Base-by-base conservation (phyloP, 2,113 vertebrate genomes). In the Notothenia rossii region DNA sequence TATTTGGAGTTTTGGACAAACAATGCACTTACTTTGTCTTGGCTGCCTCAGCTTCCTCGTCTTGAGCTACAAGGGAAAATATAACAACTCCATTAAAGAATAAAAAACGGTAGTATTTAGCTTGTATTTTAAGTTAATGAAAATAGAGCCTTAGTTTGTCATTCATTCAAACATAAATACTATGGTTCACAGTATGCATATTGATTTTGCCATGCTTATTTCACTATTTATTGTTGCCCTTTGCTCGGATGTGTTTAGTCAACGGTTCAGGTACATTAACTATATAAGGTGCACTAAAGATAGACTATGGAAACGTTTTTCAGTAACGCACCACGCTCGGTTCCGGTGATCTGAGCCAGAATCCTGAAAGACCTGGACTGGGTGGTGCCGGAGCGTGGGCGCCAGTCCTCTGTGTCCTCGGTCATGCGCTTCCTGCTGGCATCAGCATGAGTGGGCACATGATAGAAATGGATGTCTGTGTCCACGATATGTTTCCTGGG, bases 361-460 rank as follows among this genome's bases (percentile, higher is more conserved):
- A 99, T 99, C 40, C 95, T 96, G 92, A 99, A 99, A 12, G 98
- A 99, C 58, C 97, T 97, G 56, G 98, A 99, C 91, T 99, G 98
- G 58, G 97, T 98, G 2, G 97, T 99, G 58, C 98, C 98, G 0
- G 96, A 96, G 14, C 97, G 94, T 0, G 98, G 98, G 6, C 95
- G 96, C 98, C 98, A 99, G 85, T 99, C 98, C 83, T 99, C 98
- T 0, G 98, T 99, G 81, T 99, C 98, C 75, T 99, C 96, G 7
- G 95, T 98, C 90, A 99, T 93, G 8, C 98, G 95, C 85, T 98
- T 98, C 94, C 98, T 98, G 94, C 98, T 99, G 80, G 97, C 96
- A 48, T 98, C 97, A 2, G 96, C 97, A 40, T 97, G 97, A 83
- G 95, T 94, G 10, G 97, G 96, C 13, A 97, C 95, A 72, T 99